Conservation (phyloP, 1,140 invertebrate genomes). For the Dendroctonus valens region DNA sequence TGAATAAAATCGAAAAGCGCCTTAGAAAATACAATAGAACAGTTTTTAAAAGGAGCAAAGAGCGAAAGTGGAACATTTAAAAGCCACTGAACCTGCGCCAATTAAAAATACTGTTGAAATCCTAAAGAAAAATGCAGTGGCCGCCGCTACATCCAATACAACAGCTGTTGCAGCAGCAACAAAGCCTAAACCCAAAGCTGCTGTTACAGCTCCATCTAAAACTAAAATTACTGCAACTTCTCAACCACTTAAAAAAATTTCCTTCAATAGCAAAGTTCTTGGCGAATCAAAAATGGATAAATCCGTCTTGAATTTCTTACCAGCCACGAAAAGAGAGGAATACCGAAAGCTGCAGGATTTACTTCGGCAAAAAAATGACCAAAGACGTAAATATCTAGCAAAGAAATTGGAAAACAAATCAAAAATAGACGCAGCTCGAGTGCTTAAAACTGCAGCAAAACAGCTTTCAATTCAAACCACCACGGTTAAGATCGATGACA, state of each 20-base stretch:
- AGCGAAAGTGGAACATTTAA: constrained; percentile 43
- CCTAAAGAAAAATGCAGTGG: background rate
- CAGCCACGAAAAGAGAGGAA: constrained; percentile 46
- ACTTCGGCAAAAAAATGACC: constrained; percentile 37
- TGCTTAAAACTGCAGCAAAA: background rate
- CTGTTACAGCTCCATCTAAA: background rate
- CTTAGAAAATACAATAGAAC: constrained; percentile 31
- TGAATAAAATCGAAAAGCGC: constrained; percentile 30
- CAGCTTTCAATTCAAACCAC: too few species aligned
- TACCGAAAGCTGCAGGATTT: constrained; percentile 45
- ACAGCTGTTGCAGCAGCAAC: too few species aligned
- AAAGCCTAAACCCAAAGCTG: too few species aligned
- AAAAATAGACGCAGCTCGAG: background rate
- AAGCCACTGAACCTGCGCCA: background rate
- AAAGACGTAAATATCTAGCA: background rate
- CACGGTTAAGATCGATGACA: too few species aligned
- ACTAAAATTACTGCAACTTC: constrained; percentile 17
- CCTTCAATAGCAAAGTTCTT: too few species aligned
- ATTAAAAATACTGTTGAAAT: constrained; percentile 4
- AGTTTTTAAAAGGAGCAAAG: constrained; percentile 47
- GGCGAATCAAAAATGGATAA: constrained; percentile 33
- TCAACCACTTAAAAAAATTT: too few species aligned
- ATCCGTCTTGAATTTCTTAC: constrained; percentile 45
- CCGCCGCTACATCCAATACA: too few species aligned
- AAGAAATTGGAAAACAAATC: constrained; percentile 11